Percentiles rank a stretch among this genome's conserved stretches.
Conservation (phyloP, 2,797 vertebrate species). For the Steatocranus sp. region DNA sequence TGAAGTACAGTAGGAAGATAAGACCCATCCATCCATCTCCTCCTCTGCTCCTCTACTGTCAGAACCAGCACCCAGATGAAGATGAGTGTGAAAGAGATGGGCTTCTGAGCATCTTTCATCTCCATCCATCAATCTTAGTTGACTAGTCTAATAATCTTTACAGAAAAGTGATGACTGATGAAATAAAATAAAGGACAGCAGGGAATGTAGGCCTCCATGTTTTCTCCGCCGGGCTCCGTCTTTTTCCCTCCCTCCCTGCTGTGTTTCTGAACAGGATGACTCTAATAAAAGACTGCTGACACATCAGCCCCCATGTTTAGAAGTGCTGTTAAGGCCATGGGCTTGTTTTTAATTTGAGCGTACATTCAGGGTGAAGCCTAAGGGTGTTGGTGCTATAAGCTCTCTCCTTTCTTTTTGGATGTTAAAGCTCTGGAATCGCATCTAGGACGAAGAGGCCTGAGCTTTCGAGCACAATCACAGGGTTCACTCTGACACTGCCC, state of each 20-base stretch:
- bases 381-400: slow-evolving; percentile 48
- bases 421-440: slow-evolving; percentile 35
- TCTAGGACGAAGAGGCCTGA: slow-evolving; percentile 33
- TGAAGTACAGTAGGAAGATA: slow-evolving; percentile 72
- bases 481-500: slow-evolving; percentile 12
- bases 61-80: slow-evolving; percentile 49
- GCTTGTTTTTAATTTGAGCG: slow-evolving; percentile 69
- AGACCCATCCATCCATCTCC: slow-evolving; percentile 46
- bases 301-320: slow-evolving; percentile 58
- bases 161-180: slow-evolving; percentile 43
- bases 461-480: slow-evolving; percentile 23
- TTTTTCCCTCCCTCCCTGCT: slow-evolving; percentile 14
- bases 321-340: slow-evolving; percentile 41
- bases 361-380: slow-evolving; percentile 56
- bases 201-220: neutral
- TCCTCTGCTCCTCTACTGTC: slow-evolving; percentile 41
- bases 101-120: slow-evolving; percentile 48
- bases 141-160: slow-evolving; percentile 64
- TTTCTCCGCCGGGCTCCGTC: slow-evolving; percentile 1
- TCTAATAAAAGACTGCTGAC: slow-evolving; percentile 70
- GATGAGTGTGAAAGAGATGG: slow-evolving; percentile 62
- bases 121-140: slow-evolving; percentile 59
- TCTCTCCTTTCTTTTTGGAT: slow-evolving; percentile 39
- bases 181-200: slow-evolving; percentile 24
- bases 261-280: slow-evolving; percentile 55